Conservation (phyloP, 37 sponge, comb jelly and placozoan species). For the Spongilla lacustris region DNA sequence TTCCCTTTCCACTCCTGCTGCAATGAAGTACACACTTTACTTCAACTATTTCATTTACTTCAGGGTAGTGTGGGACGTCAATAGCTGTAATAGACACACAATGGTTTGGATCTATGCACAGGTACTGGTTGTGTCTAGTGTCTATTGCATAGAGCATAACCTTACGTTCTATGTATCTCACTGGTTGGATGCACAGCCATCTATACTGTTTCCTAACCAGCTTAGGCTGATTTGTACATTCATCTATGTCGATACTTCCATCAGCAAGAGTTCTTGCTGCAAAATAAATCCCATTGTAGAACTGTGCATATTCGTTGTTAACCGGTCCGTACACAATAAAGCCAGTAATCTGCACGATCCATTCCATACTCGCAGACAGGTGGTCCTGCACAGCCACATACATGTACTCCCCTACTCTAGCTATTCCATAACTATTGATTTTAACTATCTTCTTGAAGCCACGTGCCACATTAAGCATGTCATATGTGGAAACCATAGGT, state of each 20-base stretch:
- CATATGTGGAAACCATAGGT: background rate
- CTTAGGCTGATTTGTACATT: background rate
- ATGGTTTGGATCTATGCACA: too few species aligned
- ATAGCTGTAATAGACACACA: too few species aligned
- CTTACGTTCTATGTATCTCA: too few species aligned
- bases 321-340: conserved; percentile 35
- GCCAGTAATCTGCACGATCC: conserved; percentile 10
- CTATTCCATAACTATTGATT: background rate
- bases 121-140: too few species aligned
- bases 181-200: background rate
- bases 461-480: background rate
- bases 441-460: background rate
- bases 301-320: background rate
- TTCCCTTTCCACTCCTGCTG: too few species aligned
- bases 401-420: background rate
- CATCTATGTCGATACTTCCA: background rate
- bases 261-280: background rate
- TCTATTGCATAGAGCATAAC: too few species aligned
- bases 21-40: too few species aligned
- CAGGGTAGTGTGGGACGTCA: too few species aligned
- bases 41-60: too few species aligned
- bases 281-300: conserved; percentile 23
- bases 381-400: background rate
- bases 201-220: background rate
- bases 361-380: conserved; percentile 5